Evolutionary conservation across 2,888 invertebrate species (phyloP), one percentile per base, ranked within the genome.

Genomic region (Diplolepis rosae): DNA sequence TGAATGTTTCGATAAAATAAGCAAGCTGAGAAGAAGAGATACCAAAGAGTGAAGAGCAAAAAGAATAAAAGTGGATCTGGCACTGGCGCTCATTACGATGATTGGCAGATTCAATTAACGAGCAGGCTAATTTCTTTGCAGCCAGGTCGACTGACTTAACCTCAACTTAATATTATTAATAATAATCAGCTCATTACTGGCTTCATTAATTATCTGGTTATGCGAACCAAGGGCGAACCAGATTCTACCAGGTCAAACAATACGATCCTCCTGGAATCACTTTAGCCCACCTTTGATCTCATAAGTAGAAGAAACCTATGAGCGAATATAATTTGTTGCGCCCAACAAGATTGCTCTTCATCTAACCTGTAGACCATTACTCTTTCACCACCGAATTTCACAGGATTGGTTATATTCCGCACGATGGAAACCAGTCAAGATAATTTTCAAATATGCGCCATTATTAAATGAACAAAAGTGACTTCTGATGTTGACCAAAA

Each of bases 81-180:
- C 79, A 91, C 91, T 91, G 85, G 90, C 90, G 91, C 93, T 93
- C 91, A 93, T 93, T 93, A 93, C 92, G 91, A 91, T 93, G 93
- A 93, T 93, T 93, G 93, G 93, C 93, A 93, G 91, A 91, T 93
- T 93, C 93, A 93, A 93, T 93, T 93, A 93, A 93, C 89, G 83
- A 79, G 80, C 81, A 79, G 77, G 71, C 81, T 71, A 74, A 78
- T 79, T 81, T 80, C 82, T 79, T 81, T 81, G 74, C 82, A 80
- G 84, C 82, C 82, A 82, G 87, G 84, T 85, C 84, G 84, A 78
- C 79, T 80, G 84, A 85, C 84, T 87, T 87, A 86, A 87, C 86
- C 87, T 77, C 83, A 80, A 76, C 86, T 87, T 87, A 87, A 87
- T 87, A 87, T 86, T 87, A 87, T 87, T 87, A 87, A 87, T 87